Base-by-base conservation (phyloP, 1,140 invertebrate genomes). In the Helicoverpa zea region DNA sequence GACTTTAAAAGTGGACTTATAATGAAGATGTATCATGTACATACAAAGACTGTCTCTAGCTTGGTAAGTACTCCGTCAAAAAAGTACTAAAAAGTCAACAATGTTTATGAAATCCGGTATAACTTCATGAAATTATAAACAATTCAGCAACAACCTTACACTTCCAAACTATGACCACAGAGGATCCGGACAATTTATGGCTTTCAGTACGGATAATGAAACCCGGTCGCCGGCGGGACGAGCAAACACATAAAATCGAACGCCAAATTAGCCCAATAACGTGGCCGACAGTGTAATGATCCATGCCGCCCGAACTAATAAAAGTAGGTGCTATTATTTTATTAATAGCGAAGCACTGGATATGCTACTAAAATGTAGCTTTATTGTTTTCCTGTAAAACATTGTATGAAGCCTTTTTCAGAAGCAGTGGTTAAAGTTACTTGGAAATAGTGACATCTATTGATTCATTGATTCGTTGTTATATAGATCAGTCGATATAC, bases 211-310 rank as follows among this genome's bases (percentile, higher is more conserved):
- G 75, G 76, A 81, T 88, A 87, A 89, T 86, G 83, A 89, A 82
- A 83, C 29, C 76, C 82, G 79, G 84, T 77, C 86, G 85, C 81
- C 85, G 82, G 74, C 81, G 85, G 70, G 83, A 30, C 76, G 81
- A 79, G 77, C 79, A 89, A 90, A 89, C 89, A 89, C 83, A 89
- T 90, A 87, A 90, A 88, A 49, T 47, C 80, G 72, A 70, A 82
- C 84, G 82, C 81, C 83, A 87, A 88, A 89, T 90, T 87, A 70
- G 81, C 81, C 81, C 80, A 82, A 86, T 87, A 85, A 85, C 79
- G 78, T 82, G 80, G 82, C 82, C 80, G 81, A 66, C 82, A 83
- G 61, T 88, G 86, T 86, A 86, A 88, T 81, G 82, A 68, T 79
- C 77, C 79, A 75, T 81, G 84, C 75, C 66, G 70, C 80, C 70